phyloP scores from a whole-genome alignment of 2,888 invertebrate genomes.

The Sinodicranocentrus sp. region DNA sequence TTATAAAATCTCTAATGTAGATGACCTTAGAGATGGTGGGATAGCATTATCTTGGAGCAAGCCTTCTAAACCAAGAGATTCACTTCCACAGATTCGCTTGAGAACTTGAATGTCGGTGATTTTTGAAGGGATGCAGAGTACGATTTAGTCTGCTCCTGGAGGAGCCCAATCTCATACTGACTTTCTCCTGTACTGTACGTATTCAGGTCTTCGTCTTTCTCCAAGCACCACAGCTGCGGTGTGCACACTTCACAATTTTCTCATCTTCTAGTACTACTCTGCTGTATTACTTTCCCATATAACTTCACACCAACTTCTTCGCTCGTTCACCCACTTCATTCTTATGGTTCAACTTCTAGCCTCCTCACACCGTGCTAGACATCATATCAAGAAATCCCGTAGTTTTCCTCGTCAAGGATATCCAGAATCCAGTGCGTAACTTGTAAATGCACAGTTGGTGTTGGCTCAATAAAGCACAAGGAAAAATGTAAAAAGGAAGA shows the following conservation, averaged over 20 bases:
- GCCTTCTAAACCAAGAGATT: neutral
- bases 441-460: too few species aligned
- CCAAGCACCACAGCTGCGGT: neutral
- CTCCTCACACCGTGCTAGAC: slow-evolving; percentile 6
- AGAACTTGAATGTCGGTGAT: neutral
- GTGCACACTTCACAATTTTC: neutral
- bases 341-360: neutral
- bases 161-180: slow-evolving; percentile 65
- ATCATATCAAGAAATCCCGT: slow-evolving; percentile 17
- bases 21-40: slow-evolving; percentile 25
- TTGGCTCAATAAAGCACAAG: neutral
- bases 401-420: neutral
- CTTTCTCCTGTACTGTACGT: slow-evolving; percentile 58
- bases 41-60: neutral
- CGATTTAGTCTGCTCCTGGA: slow-evolving; percentile 42
- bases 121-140: slow-evolving; percentile 11
- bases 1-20: neutral
- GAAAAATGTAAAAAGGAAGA: neutral
- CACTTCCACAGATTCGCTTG: neutral
- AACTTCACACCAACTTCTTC: slow-evolving; percentile 2
- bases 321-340: neutral
- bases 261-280: neutral
- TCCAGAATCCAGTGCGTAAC: too few species aligned
- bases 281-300: neutral
- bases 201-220: slow-evolving; percentile 61